Percentiles rank a stretch among this genome's conserved stretches.
Evolutionary conservation across 2,888 invertebrate species (phyloP).

Genomic region (Cantharis nigra): DNA sequence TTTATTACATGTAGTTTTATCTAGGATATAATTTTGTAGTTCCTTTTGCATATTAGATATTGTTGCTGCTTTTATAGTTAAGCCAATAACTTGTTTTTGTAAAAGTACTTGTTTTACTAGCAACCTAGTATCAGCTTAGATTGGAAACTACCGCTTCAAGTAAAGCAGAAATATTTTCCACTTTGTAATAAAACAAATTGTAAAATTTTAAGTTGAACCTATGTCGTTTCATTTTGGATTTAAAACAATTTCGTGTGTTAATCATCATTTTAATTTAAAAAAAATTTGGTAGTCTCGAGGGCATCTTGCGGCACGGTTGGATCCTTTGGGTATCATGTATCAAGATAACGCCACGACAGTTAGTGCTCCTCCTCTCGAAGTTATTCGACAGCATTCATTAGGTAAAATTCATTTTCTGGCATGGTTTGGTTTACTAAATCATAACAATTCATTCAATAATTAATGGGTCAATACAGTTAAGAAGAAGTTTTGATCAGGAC

Average conservation of each 20-base stretch:
- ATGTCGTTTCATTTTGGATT: neutral
- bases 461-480: neutral
- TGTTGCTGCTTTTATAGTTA: neutral
- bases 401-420: slow-evolving; percentile 52
- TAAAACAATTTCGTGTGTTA: neutral
- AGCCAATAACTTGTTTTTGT: neutral
- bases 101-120: neutral
- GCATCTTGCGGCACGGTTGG: slow-evolving; percentile 90
- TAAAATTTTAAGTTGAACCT: neutral
- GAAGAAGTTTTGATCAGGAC: neutral
- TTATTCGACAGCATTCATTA: slow-evolving; percentile 67
- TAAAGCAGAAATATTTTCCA: neutral
- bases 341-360: slow-evolving; percentile 57
- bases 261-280: neutral
- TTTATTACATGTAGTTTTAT: neutral
- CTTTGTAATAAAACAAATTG: neutral
- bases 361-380: slow-evolving; percentile 62
- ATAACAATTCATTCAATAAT: neutral
- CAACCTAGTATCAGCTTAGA: neutral
- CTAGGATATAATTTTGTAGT: neutral
- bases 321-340: slow-evolving; percentile 90
- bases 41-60: neutral
- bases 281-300: slow-evolving; percentile 75
- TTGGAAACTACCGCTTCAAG: neutral
- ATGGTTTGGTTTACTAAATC: neutral